A percentile compares a stretch with the other conserved stretches of the same genome.
Conservation (phyloP, 2,113 vertebrate species). For the Anser brachyrhynchus region DNA sequence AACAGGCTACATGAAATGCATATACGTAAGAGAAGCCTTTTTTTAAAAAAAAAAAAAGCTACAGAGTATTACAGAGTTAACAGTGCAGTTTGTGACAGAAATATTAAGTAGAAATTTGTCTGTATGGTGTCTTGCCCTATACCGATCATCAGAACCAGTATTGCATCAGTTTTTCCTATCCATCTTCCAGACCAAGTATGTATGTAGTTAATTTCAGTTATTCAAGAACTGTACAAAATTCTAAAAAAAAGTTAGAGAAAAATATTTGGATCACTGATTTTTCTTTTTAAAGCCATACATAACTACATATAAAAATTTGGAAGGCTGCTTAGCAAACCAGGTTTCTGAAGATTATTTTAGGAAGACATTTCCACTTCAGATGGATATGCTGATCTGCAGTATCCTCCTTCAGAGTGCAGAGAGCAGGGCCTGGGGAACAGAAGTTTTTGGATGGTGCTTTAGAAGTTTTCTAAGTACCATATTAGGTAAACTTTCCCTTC, state of each 20-base stretch:
- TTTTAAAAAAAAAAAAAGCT: neutral
- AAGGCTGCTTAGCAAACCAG: neutral
- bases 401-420: slow-evolving; percentile 14
- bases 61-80: neutral
- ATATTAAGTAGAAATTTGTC: neutral
- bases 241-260: neutral
- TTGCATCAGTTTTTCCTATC: neutral
- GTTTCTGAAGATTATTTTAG: slow-evolving; percentile 39
- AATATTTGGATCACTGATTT: neutral
- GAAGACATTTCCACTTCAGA: slow-evolving; percentile 25
- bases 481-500: neutral
- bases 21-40: neutral
- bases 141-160: neutral
- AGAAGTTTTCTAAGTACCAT: neutral
- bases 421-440: slow-evolving; percentile 1
- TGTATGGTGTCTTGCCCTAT: neutral
- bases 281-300: neutral
- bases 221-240: neutral
- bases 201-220: neutral
- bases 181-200: neutral
- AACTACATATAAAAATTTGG: neutral
- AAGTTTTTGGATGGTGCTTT: neutral
- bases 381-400: slow-evolving; percentile 30
- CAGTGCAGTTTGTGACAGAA: neutral
- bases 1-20: neutral